Base-by-base conservation (phyloP, 2,113 vertebrate species). In the Sphaerodactylus townsendi region DNA sequence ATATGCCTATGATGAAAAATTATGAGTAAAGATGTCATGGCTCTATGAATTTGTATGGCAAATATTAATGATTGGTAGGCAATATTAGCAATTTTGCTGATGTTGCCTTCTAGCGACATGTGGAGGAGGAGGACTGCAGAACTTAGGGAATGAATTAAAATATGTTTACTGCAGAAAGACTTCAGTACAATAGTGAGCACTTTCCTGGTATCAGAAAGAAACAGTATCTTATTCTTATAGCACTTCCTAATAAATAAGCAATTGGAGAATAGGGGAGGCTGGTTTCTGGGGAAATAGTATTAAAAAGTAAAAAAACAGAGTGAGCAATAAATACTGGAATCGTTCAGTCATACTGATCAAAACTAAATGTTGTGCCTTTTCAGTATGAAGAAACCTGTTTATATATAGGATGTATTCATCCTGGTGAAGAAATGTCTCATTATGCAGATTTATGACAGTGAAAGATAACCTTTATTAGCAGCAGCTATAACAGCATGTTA, bases 381-480 rank as follows among this genome's bases (percentile, higher is more conserved):
- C 77, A 83, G 80, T 44, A 86, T 46, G 85, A 44, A 64, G 33
- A 5, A 10, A n/a, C 35, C 39, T 30, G 66, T 25, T 41, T 81
- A 6, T 3, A 6, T 3, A 37, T 65, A 70, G 86, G 30, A 30
- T 30, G 84, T 41, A 78, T 37, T 87, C 83, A 82, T 84, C 46
- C 74, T 70, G 46, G 13, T 4, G 1, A 71, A 78, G 39, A 91
- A 79, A 79, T 70, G 72, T 91, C 70, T 82, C 44, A 77, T 81
- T 87, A 87, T 44, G 77, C 44, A 85, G 68, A 92, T 79, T 0
- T 68, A 48, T 21, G 79, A 71, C 5, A 7, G 48, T 33, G 86
- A 84, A 87, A 90, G 74, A 71, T 37, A 75, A 86, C 48, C 77
- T 86, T 69, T 37, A 83, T 77, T 77, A 91, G 72, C 28, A 68